Percentiles rank a stretch among this genome's conserved stretches.
phyloP scores from a whole-genome alignment of 2,113 vertebrate genomes.

The Erinaceus europaeus region DNA sequence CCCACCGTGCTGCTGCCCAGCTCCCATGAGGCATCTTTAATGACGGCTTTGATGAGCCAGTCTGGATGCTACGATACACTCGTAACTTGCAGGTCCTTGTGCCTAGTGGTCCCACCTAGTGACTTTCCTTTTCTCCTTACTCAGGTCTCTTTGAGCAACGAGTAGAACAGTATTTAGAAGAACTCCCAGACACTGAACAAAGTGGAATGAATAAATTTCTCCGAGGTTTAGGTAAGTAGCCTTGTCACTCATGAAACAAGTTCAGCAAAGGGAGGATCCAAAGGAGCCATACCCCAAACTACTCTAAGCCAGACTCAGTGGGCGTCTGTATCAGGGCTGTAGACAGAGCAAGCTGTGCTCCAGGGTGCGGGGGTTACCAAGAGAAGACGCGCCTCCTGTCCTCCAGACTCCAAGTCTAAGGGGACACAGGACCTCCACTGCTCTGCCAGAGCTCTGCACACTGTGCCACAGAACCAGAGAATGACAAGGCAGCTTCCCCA shows the following conservation, averaged over 20 bases:
- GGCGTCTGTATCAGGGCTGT: background rate
- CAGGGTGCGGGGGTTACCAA: too few relatives aligned
- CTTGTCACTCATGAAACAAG: background rate
- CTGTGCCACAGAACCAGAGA: background rate
- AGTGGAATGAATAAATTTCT: conserved; percentile 99
- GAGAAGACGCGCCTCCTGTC: too few relatives aligned
- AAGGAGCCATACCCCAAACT: background rate
- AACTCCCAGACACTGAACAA: conserved; percentile 97
- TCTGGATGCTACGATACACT: background rate
- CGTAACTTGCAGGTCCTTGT: background rate
- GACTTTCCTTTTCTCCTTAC: conserved; percentile 21
- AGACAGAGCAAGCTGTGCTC: background rate
- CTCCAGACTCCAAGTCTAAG: too few relatives aligned
- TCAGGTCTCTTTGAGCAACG: conserved; percentile 97
- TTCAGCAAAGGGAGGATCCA: background rate
- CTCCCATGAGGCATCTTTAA: background rate
- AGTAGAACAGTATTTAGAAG: conserved; percentile 97
- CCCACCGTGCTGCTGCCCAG: too few relatives aligned
- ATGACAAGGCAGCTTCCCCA: background rate
- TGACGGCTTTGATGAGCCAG: background rate
- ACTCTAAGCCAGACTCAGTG: background rate
- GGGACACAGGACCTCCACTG: too few relatives aligned
- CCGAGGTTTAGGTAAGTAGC: conserved; percentile 93
- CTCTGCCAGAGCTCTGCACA: background rate
- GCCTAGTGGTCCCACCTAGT: background rate